phyloP scores from a whole-genome alignment of 2,888 invertebrate species.

The Gortyna flavago region DNA sequence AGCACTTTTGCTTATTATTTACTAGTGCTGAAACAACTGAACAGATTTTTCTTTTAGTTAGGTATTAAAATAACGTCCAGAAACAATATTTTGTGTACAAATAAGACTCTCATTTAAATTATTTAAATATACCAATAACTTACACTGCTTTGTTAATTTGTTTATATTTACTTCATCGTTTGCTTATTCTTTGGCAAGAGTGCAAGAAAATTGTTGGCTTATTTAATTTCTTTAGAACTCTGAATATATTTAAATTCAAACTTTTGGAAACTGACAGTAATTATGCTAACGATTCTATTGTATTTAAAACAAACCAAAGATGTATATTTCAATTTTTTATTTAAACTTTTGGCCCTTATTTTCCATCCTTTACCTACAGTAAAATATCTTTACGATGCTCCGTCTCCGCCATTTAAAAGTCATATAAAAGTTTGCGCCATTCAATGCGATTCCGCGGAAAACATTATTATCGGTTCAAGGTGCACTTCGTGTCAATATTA shows the following conservation, averaged over 20 bases:
- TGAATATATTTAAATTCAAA: neutral
- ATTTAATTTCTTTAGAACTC: neutral
- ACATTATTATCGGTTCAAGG: slow-evolving; percentile 69
- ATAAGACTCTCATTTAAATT: neutral
- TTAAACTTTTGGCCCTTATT: neutral
- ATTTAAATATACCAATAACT: slow-evolving; percentile 11
- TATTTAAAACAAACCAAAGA: neutral
- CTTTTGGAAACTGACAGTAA: neutral
- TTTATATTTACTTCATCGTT: slow-evolving; percentile 6
- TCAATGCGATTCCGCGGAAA: slow-evolving; percentile 66
- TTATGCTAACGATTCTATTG: neutral
- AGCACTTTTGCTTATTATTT: neutral
- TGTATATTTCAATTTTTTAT: neutral
- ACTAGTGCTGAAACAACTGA: slow-evolving; percentile 5
- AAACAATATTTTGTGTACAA: slow-evolving; percentile 26
- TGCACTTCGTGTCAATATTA: slow-evolving; percentile 71
- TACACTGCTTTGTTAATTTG: slow-evolving; percentile 15
- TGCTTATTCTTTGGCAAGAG: neutral
- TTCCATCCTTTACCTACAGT: neutral
- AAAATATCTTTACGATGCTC: slow-evolving; percentile 16
- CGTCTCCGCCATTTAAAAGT: slow-evolving; percentile 41
- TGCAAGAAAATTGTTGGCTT: neutral
- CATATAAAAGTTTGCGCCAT: slow-evolving; percentile 60
- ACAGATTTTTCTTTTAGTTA: slow-evolving; percentile 24
- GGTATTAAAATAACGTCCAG: slow-evolving; percentile 1